These are phyloP conservation scores for Isurus oxyrinchus DNA, from an alignment of 2,113 vertebrate genomes.

Conservation along the genomic window DNA sequence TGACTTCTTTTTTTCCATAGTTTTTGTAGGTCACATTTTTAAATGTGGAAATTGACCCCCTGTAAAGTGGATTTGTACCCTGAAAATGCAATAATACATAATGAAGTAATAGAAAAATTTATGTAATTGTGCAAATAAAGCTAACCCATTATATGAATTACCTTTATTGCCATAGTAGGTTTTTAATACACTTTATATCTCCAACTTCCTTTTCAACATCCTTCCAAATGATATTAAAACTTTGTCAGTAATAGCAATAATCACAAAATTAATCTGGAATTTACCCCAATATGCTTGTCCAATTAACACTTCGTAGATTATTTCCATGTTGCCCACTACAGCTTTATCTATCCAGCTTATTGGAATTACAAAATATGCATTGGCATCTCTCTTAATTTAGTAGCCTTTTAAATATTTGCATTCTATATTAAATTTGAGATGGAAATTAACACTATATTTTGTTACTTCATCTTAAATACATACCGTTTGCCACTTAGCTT, in stretches of 20 bases:
- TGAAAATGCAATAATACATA: slow-evolving; percentile 49
- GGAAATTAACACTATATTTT: neutral
- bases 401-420: neutral
- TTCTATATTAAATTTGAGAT: neutral
- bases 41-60: slow-evolving; percentile 89
- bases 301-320: neutral
- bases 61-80: slow-evolving; percentile 92
- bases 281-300: neutral
- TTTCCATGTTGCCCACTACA: neutral
- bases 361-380: neutral
- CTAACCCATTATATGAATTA: neutral
- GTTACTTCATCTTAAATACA: slow-evolving; percentile 39
- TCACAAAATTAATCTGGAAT: neutral
- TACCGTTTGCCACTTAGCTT: slow-evolving; percentile 94
- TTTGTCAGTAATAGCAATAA: neutral
- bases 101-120: slow-evolving; percentile 27
- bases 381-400: neutral
- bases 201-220: neutral
- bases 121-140: neutral
- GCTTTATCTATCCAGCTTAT: neutral
- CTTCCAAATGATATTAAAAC: neutral
- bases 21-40: slow-evolving; percentile 92
- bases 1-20: slow-evolving; percentile 50
- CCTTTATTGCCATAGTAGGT: neutral
- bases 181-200: neutral